These are phyloP conservation scores for Homalodisca vitripennis DNA, from an alignment of 1,140 invertebrate species.

Conservation along the genomic window DNA sequence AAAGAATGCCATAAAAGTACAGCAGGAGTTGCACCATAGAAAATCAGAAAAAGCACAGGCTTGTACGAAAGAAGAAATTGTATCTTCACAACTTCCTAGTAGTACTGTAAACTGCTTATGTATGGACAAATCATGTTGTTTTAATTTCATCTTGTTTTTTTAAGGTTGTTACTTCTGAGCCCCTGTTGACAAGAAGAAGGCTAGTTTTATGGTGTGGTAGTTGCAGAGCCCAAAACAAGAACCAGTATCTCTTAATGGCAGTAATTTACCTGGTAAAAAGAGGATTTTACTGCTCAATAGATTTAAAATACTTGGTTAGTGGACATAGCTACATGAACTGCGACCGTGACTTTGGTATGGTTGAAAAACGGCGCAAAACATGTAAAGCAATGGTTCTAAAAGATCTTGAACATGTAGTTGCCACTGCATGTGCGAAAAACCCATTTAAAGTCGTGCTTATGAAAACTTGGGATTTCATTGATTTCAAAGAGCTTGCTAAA, in stretches of 20 bases:
- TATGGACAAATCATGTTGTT: constrained; percentile 4
- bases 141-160: constrained; percentile 29
- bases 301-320: constrained; percentile 36
- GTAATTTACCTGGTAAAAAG: constrained; percentile 3
- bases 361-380: constrained; percentile 37
- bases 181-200: constrained; percentile 5
- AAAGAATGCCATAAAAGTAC: too few relatives aligned
- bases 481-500: constrained; percentile 33
- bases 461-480: constrained; percentile 30
- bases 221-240: constrained; percentile 29
- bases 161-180: constrained; percentile 19
- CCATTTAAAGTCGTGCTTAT: constrained; percentile 18
- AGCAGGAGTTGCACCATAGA: too few relatives aligned
- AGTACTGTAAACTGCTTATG: background rate
- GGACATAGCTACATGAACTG: too few relatives aligned
- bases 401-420: constrained; percentile 29
- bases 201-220: constrained; percentile 22
- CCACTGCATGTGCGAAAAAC: constrained; percentile 26
- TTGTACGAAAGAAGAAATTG: background rate
- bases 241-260: constrained; percentile 23
- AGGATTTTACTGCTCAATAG: constrained; percentile 28
- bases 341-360: constrained; percentile 37
- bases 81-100: too few relatives aligned
- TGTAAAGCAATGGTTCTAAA: constrained; percentile 30
- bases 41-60: constrained; percentile 19